phyloP scores from a whole-genome alignment of 2,797 vertebrate species.

The Paedocypris micromegethes region DNA sequence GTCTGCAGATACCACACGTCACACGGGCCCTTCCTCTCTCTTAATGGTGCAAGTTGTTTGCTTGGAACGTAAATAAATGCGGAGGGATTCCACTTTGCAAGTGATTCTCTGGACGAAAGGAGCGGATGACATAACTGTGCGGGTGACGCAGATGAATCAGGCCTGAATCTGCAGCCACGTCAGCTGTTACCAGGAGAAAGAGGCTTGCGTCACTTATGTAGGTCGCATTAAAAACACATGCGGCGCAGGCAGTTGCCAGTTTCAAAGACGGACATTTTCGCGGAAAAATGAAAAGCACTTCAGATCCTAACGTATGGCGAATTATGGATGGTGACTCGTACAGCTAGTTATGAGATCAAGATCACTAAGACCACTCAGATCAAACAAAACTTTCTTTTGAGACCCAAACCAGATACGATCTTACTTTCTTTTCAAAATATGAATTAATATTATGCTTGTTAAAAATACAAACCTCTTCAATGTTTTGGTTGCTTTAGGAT shows the following conservation, averaged over 20 bases:
- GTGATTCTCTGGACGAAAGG: slow-evolving; percentile 23
- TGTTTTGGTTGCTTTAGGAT: neutral
- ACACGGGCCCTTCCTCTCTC: neutral
- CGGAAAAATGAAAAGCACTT: slow-evolving; percentile 12
- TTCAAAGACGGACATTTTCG: slow-evolving; percentile 6
- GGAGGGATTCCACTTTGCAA: slow-evolving; percentile 26
- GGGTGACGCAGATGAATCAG: slow-evolving; percentile 32
- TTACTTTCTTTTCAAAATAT: neutral
- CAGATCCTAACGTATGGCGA: slow-evolving; percentile 15
- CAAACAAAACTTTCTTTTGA: slow-evolving; percentile 20
- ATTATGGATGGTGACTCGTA: slow-evolving; percentile 14
- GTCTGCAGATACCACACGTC: neutral
- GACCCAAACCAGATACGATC: slow-evolving; percentile 9
- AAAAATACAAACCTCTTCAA: too few relatives aligned
- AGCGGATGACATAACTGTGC: slow-evolving; percentile 39
- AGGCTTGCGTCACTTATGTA: slow-evolving; percentile 62
- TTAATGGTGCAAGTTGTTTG: neutral
- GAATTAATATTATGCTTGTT: too few relatives aligned
- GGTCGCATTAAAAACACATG: slow-evolving; percentile 72
- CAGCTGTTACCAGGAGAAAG: slow-evolving; percentile 70
- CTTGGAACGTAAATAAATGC: slow-evolving; percentile 1
- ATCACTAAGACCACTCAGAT: neutral
- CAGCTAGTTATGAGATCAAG: slow-evolving; percentile 9
- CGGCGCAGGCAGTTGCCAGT: slow-evolving; percentile 16
- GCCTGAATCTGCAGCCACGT: slow-evolving; percentile 56